Base-by-base conservation (phyloP, 2,797 vertebrate genomes). In the Myotis planiceps region DNA sequence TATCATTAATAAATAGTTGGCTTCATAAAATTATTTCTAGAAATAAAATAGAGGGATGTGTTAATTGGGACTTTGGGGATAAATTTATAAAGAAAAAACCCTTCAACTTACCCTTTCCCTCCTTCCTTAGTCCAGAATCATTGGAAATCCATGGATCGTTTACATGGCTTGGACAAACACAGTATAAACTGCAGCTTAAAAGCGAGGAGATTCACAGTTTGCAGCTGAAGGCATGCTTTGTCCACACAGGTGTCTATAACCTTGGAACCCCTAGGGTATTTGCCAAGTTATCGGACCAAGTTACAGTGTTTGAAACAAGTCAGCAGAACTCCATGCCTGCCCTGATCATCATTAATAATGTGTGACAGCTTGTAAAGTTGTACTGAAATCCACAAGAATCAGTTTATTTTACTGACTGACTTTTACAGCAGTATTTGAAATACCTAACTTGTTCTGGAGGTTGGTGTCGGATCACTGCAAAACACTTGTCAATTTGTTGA, bases 211-310 rank as follows among this genome's bases (percentile, higher is more conserved):
- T 99, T 13, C 98, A 98, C 91, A 98, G 98, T 88, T 97, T 99
- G 86, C 98, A 98, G 68, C 98, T 99, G 96, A 99, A 98, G 74
- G 99, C 99, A 80, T 99, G 99, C 96, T 99, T 99, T 39, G 99
- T 99, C 90, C 99, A 99, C 88, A 99, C 99, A 0, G 99, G 99
- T 39, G 99, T 99, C 94, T 99, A 99, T 98, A 99, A 99, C 97
- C 99, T 99, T 60, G 99, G 99, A 97, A 99, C 99, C 3, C 99
- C 99, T 1, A 98, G 99, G 47, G 99, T 99, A 74, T 99, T 99
- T 90, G 99, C 99, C 95, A 99, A 99, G 98, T 98, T 99, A 13
- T 98, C 96, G 3, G 98, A 99, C 97, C 99, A 99, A 98, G 99
- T 98, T 45, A 98, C 98, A 47, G 98, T 99, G 97, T 99, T 99